Conservation (phyloP, 2,888 invertebrate genomes). For the Drosophila macrothrix region DNA sequence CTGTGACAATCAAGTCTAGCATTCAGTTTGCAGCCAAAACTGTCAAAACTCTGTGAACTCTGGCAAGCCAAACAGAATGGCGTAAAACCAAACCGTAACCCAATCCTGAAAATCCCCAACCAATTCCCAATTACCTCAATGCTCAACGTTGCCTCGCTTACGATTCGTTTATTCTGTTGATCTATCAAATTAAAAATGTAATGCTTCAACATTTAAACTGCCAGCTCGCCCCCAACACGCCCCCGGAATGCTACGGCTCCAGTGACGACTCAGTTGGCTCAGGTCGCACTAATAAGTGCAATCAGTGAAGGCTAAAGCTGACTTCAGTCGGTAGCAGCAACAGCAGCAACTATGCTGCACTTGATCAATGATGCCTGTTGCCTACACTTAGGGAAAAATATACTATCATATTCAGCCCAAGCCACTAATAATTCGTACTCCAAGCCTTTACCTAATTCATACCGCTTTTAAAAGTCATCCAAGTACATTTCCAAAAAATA, state of each 20-base stretch:
- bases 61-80: conserved; percentile 34
- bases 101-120: conserved; percentile 31
- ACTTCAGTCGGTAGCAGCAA: conserved; percentile 13
- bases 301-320: conserved; percentile 58
- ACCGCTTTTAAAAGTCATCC: neutral
- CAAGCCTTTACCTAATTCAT: neutral
- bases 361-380: conserved; percentile 12
- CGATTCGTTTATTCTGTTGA: conserved; percentile 84
- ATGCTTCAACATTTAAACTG: conserved; percentile 80
- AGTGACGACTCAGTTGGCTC: conserved; percentile 41
- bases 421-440: neutral
- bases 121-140: conserved; percentile 71
- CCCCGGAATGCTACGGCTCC: neutral
- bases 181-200: conserved; percentile 83
- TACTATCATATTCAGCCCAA: neutral
- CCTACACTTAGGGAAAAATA: neutral
- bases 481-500: neutral
- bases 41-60: conserved; percentile 31
- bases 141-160: conserved; percentile 69
- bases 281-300: conserved; percentile 73
- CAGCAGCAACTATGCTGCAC: conserved; percentile 18
- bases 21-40: conserved; percentile 3
- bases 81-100: conserved; percentile 22
- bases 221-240: conserved; percentile 29
- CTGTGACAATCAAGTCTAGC: conserved; percentile 36